phyloP scores from a whole-genome alignment of 2,797 vertebrate species.

The Danio kyathit region DNA sequence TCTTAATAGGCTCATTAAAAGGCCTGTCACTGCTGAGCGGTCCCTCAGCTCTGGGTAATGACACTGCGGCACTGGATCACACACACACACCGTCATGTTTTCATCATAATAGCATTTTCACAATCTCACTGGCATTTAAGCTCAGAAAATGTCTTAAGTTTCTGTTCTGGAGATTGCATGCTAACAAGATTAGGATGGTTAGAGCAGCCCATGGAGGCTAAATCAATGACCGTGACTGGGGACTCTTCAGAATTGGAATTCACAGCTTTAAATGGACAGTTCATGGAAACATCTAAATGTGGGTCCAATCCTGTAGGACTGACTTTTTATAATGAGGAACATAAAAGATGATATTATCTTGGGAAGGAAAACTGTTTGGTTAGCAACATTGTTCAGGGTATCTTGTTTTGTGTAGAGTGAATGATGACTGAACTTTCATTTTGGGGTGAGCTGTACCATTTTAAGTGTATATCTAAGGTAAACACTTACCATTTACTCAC shows the following conservation, averaged over 20 bases:
- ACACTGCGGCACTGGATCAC: constrained; percentile 16
- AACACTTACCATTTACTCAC: no score
- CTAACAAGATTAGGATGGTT: not conserved
- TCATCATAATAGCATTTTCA: not conserved
- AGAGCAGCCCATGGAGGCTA: not conserved
- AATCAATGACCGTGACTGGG: not conserved
- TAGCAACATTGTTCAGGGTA: not conserved
- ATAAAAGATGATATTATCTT: not conserved
- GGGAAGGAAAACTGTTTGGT: not conserved
- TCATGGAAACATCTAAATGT: not conserved
- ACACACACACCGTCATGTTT: constrained; percentile 22
- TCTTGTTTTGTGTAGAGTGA: not conserved
- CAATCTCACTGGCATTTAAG: constrained; percentile 17
- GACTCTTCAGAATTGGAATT: not conserved
- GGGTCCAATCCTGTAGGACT: not conserved
- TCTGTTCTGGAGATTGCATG: not conserved
- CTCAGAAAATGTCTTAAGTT: constrained; percentile 19
- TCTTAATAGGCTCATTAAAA: constrained; percentile 56
- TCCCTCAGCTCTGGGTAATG: constrained; percentile 45
- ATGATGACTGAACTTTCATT: not conserved
- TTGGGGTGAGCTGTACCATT: no score
- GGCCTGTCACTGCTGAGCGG: constrained; percentile 37
- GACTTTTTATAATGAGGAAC: not conserved
- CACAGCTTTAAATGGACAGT: not conserved
- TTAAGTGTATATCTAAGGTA: no score